These are phyloP conservation scores for Coregonus ussuriensis DNA, from an alignment of 2,797 vertebrate species.

Conservation along the genomic window DNA sequence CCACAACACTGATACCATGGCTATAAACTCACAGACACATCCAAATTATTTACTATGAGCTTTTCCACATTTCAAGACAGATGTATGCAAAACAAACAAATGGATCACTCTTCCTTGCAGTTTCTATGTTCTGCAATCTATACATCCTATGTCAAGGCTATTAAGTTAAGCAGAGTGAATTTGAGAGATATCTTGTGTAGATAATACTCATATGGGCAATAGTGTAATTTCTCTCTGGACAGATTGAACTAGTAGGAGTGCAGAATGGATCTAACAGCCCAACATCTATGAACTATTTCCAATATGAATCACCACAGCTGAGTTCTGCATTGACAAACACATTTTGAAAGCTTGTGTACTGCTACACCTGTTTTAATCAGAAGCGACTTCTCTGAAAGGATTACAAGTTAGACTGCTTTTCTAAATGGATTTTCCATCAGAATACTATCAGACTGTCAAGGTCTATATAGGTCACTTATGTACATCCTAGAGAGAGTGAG, in stretches of 20 bases:
- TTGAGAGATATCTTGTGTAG: not conserved
- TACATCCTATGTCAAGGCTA: not conserved
- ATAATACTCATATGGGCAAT: not conserved
- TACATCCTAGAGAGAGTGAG: not conserved
- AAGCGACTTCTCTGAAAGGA: slow-evolving; percentile 37
- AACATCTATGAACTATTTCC: slow-evolving; percentile 29
- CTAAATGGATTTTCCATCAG: slow-evolving; percentile 43
- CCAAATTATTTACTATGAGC: not conserved
- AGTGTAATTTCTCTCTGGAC: not conserved
- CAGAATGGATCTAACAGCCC: slow-evolving; percentile 4
- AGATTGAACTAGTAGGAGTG: not conserved
- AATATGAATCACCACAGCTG: slow-evolving; percentile 23
- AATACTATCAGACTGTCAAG: slow-evolving; percentile 42
- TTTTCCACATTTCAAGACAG: not conserved
- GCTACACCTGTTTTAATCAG: slow-evolving; percentile 35
- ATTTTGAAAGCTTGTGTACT: slow-evolving; percentile 21
- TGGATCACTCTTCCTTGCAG: not conserved
- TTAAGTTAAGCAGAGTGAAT: not conserved
- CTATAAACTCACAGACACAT: not conserved
- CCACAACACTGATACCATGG: not conserved
- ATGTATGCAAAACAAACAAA: not conserved
- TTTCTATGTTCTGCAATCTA: not conserved
- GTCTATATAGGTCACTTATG: slow-evolving; percentile 48
- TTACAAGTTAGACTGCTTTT: slow-evolving; percentile 34
- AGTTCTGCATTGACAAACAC: slow-evolving; percentile 25